Conservation (phyloP, 1,140 invertebrate species). For the Sycophila sp. region DNA sequence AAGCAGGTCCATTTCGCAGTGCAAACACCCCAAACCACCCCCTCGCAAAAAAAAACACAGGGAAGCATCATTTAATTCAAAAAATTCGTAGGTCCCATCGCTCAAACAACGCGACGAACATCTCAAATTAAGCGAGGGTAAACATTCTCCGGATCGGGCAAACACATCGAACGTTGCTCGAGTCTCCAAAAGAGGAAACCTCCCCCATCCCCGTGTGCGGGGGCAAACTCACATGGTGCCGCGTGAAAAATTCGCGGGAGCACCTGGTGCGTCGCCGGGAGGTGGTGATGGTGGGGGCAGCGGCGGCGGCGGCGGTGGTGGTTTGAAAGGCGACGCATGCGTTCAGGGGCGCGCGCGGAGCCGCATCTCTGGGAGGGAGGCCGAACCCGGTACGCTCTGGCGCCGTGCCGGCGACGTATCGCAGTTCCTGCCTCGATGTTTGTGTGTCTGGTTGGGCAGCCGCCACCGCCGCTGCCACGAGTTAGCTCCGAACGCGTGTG, state of each 20-base stretch:
- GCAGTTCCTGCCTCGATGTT: constrained; percentile 66
- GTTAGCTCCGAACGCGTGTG: too few species aligned
- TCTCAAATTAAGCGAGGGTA: too few species aligned
- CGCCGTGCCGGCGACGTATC: constrained; percentile 54
- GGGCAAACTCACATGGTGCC: background rate
- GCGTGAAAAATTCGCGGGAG: constrained; percentile 9
- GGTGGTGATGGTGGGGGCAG: constrained; percentile 34
- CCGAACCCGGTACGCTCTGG: constrained; percentile 54
- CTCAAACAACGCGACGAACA: too few species aligned
- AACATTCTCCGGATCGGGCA: too few species aligned
- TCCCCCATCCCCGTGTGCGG: background rate
- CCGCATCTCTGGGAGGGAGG: too few species aligned
- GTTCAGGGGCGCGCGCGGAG: constrained; percentile 47
- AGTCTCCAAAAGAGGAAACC: background rate
- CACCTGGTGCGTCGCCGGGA: constrained; percentile 8
- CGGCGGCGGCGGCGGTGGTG: constrained; percentile 53
- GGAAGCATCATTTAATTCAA: too few species aligned
- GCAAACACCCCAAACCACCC: too few species aligned
- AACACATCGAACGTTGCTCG: background rate
- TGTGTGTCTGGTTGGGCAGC: constrained; percentile 61
- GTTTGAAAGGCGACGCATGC: constrained; percentile 64
- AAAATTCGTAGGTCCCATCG: too few species aligned
- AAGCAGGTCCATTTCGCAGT: too few species aligned
- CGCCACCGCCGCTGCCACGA: constrained; percentile 44
- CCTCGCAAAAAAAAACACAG: too few species aligned